Conservation (phyloP, 2,113 vertebrate species). For the Hypanus sabinus region DNA sequence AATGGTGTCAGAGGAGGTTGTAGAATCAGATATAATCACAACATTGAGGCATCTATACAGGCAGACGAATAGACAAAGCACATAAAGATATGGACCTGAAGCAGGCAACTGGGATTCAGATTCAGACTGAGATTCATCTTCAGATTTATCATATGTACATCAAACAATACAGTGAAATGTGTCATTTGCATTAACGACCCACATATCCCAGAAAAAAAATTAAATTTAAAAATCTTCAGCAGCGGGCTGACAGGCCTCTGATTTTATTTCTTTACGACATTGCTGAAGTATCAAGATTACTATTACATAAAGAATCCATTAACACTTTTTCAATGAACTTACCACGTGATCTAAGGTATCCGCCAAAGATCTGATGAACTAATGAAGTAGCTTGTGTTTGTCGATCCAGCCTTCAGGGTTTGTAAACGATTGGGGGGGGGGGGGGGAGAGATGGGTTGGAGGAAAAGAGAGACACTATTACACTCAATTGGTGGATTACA, state of each 20-base stretch:
- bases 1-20: no score
- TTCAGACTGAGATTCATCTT: no score
- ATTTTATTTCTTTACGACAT: neutral
- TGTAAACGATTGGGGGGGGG: neutral
- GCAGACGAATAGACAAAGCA: no score
- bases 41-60: no score
- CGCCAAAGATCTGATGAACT: constrained; percentile 93
- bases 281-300: neutral
- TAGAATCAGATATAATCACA: no score
- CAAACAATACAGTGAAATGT: no score
- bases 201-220: no score
- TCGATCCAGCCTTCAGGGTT: constrained; percentile 69
- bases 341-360: constrained; percentile 91
- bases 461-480: neutral
- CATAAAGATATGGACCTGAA: no score
- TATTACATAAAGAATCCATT: neutral
- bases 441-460: fast-evolving
- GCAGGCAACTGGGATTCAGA: no score
- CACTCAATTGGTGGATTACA: neutral
- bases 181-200: no score
- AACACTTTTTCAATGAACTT: constrained; percentile 40
- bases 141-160: no score
- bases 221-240: no score
- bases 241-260: neutral
- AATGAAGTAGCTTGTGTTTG: constrained; percentile 88